Evolutionary conservation across 2,888 invertebrate genomes (phyloP).

Genomic region (Callosobruchus maculatus): DNA sequence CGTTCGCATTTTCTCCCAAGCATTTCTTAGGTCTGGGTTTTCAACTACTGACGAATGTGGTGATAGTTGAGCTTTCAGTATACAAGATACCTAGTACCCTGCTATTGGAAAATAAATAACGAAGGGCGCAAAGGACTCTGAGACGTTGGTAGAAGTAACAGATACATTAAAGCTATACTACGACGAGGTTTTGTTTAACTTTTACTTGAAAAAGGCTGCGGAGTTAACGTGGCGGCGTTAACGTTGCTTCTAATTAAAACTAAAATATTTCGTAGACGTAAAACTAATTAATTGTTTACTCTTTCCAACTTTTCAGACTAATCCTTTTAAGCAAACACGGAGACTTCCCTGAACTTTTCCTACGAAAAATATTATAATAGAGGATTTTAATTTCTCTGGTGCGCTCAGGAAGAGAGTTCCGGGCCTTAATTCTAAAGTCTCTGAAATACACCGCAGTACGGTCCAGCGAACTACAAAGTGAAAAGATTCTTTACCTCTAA

Average conservation of each 20-base stretch:
- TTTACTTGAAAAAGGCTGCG: neutral
- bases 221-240: neutral
- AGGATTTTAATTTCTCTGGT: neutral
- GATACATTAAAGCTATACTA: neutral
- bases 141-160: neutral
- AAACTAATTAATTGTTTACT: constrained; percentile 20
- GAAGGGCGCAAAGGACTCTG: neutral
- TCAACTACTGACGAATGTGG: too few relatives aligned
- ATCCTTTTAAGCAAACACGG: constrained; percentile 16
- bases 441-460: neutral
- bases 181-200: neutral
- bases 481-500: neutral
- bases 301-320: constrained; percentile 16
- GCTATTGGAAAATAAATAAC: too few relatives aligned
- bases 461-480: neutral
- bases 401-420: neutral
- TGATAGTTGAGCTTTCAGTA: too few relatives aligned
- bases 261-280: constrained; percentile 12
- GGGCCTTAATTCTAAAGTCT: neutral
- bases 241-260: constrained; percentile 11
- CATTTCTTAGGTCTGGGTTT: too few relatives aligned
- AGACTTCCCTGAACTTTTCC: neutral
- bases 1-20: too few relatives aligned
- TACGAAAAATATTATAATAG: neutral
- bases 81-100: too few relatives aligned